Conservation (phyloP, 2,888 invertebrate genomes). For the Noctuana brunneofusca region DNA sequence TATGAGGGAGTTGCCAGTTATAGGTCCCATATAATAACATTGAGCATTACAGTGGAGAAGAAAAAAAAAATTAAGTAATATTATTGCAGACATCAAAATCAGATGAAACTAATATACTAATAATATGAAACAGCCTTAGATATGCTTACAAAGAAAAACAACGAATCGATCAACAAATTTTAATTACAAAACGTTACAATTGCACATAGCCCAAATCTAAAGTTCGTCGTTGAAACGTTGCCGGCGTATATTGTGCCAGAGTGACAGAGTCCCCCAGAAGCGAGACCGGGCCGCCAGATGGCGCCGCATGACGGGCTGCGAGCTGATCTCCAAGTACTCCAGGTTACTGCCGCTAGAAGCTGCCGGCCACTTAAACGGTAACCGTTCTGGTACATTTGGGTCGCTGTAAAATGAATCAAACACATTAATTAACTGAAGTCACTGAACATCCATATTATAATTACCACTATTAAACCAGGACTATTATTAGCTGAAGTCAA, state of each 20-base stretch:
- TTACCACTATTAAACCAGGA: no score
- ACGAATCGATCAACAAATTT: background rate
- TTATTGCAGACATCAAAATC: no score
- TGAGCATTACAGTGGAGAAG: no score
- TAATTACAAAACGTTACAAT: background rate
- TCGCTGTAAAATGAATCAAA: conserved; percentile 78
- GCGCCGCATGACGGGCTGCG: conserved; percentile 75
- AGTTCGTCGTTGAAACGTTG: conserved; percentile 18
- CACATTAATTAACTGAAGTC: no score
- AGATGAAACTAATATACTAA: no score
- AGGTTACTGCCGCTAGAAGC: conserved; percentile 68
- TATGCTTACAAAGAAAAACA: background rate
- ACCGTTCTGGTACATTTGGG: conserved; percentile 79
- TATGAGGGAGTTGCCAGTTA: no score
- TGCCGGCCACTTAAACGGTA: conserved; percentile 84
- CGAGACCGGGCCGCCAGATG: conserved; percentile 82
- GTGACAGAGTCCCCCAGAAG: conserved; percentile 84
- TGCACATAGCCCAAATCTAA: background rate
- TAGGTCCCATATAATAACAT: no score
- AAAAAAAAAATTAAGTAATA: no score
- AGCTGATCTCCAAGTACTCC: conserved; percentile 82
- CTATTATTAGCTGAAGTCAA: no score
- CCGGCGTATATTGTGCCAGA: conserved; percentile 62
- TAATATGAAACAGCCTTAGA: no score
- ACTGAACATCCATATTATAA: no score